Base-by-base conservation (phyloP, 1,140 invertebrate species). In the Tenebrio molitor region DNA sequence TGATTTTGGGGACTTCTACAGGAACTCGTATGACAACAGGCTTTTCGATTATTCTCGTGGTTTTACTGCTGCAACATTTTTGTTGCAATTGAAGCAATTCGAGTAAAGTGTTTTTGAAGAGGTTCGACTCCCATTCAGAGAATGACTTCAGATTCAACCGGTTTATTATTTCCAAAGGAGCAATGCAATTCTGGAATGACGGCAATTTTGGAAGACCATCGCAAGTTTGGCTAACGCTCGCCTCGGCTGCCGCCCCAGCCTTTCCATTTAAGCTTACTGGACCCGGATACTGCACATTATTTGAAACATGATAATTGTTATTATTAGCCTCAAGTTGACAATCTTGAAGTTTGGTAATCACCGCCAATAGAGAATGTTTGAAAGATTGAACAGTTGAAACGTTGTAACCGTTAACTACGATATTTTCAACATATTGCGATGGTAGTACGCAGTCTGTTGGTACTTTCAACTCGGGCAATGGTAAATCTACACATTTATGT, bases 191-290 rank as follows among this genome's bases (percentile, higher is more conserved):
- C 2, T 23, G 15, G 8, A 67, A 4, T 6, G 36, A 41, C 23
- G 64, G 64, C 25, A 67, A 36, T 16, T 12, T 42, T n/a, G 64
- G 64, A 67, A 42, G 42, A 21, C 23, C 14, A 6, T 17, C n/a
- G 15, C 50, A 58, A 33, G 50, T 58, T 4, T 8, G 12, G 19
- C 12, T 8, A 7, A 7, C 6, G 12, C 2, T 8, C 29, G 50
- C 21, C 44, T 29, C n/a, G n/a, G n/a, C n/a, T n/a, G n/a, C n/a
- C n/a, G n/a, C n/a, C n/a, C n/a, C n/a, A n/a, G n/a, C n/a, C n/a
- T n/a, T n/a, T n/a, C n/a, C n/a, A n/a, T n/a, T n/a, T n/a, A n/a
- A n/a, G n/a, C n/a, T n/a, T n/a, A n/a, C n/a, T n/a, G n/a, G n/a
- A n/a, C n/a, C n/a, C n/a, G n/a, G n/a, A n/a, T n/a, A n/a, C n/a